Evolutionary conservation across 2,113 vertebrate species (phyloP).

Genomic region (Oceanodroma tethys): DNA sequence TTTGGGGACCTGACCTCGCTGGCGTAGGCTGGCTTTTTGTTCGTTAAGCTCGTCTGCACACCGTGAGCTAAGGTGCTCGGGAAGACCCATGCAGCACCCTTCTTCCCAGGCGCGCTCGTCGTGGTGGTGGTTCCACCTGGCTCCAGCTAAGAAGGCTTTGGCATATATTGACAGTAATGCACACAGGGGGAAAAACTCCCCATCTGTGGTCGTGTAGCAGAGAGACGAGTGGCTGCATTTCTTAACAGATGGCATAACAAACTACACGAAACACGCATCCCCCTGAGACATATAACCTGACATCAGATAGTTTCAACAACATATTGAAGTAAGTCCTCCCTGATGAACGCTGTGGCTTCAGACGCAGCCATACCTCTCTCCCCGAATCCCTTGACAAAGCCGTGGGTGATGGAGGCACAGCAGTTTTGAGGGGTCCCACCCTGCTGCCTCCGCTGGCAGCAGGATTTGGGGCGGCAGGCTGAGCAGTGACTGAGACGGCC

Average conservation of each 20-base stretch:
- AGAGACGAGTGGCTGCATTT: constrained; percentile 67
- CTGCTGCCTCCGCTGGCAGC: not conserved
- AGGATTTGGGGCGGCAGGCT: constrained; percentile 18
- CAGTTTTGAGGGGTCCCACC: constrained; percentile 58
- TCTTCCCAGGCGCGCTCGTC: not conserved
- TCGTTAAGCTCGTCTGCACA: rapidly evolving
- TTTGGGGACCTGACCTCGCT: rapidly evolving
- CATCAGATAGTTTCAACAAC: constrained; percentile 70
- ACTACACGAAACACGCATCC: constrained; percentile 22
- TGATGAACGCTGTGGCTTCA: constrained; percentile 47
- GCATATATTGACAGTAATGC: constrained; percentile 71
- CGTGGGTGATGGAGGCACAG: constrained; percentile 42
- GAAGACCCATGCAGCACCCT: not conserved
- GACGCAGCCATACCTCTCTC: not conserved
- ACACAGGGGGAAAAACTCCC: constrained; percentile 61
- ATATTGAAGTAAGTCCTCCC: constrained; percentile 75
- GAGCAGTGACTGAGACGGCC: constrained; percentile 29
- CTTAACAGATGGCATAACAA: constrained; percentile 73
- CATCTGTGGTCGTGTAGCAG: constrained; percentile 69
- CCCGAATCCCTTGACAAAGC: constrained; percentile 46
- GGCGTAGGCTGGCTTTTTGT: not conserved
- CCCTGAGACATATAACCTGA: constrained; percentile 66
- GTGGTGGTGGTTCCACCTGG: constrained; percentile 62
- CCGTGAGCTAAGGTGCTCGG: not conserved
- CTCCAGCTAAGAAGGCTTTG: constrained; percentile 64